Conservation (phyloP, 2,113 vertebrate species). For the Microcebus ravelobensis region DNA sequence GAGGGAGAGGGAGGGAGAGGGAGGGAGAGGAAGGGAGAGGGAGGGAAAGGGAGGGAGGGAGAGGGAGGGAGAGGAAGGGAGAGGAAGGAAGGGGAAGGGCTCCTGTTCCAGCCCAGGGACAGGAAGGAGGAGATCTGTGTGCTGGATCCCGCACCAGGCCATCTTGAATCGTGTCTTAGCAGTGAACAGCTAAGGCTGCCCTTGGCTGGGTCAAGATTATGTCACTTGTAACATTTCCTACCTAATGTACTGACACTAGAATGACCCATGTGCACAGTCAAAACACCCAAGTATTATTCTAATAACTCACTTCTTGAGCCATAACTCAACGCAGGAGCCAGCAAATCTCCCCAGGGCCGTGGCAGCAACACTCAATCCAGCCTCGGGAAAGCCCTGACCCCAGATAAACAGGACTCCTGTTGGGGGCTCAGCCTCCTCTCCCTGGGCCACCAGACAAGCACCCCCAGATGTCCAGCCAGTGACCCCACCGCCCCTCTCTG, state of each 20-base stretch:
- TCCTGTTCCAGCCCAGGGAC: not conserved
- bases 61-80: too few relatives aligned
- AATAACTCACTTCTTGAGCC: not conserved
- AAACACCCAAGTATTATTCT: too few relatives aligned
- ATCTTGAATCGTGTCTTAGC: not conserved
- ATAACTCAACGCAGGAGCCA: not conserved
- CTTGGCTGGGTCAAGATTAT: not conserved
- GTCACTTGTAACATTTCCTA: too few relatives aligned
- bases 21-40: rapidly evolving
- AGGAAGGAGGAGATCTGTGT: too few relatives aligned
- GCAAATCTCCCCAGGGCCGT: not conserved
- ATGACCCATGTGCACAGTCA: too few relatives aligned
- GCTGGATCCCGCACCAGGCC: not conserved
- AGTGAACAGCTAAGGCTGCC: not conserved
- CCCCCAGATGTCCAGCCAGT: not conserved
- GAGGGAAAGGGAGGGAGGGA: too few relatives aligned
- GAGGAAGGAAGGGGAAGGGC: too few relatives aligned
- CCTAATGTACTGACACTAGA: not conserved
- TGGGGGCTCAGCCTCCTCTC: not conserved
- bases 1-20: too few relatives aligned
- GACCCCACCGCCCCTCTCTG: not conserved
- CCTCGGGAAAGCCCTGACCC: not conserved
- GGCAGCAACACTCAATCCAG: not conserved
- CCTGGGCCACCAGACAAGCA: not conserved
- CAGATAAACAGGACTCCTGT: not conserved